These are phyloP conservation scores for Tetragonisca angustula DNA, from an alignment of 2,888 invertebrate genomes.

Conservation along the genomic window DNA sequence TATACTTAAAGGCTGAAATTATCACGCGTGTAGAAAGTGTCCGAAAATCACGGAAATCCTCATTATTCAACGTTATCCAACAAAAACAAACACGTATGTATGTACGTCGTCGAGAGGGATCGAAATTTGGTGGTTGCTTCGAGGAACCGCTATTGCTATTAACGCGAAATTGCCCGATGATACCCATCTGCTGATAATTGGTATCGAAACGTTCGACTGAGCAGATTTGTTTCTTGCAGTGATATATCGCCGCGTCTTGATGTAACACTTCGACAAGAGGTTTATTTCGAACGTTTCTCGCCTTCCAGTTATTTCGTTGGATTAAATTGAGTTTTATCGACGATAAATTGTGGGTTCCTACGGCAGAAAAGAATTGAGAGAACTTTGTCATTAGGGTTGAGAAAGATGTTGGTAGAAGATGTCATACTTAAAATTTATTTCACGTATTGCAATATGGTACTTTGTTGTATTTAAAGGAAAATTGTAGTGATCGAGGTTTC, in stretches of 20 bases:
- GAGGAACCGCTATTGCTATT: constrained; percentile 30
- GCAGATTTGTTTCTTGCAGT: neutral
- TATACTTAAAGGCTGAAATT: constrained; percentile 43
- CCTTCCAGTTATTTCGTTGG: neutral
- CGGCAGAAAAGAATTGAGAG: neutral
- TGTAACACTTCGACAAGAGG: neutral
- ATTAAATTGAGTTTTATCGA: neutral
- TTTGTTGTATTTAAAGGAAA: neutral
- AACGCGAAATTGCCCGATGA: constrained; percentile 16
- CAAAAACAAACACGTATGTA: constrained; percentile 38
- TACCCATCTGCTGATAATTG: neutral
- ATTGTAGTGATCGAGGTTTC: neutral
- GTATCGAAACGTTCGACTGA: neutral
- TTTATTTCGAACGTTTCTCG: neutral
- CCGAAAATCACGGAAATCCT: constrained; percentile 41
- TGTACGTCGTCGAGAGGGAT: neutral
- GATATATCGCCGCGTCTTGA: neutral
- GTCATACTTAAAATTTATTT: constrained; percentile 10
- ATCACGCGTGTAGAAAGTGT: constrained; percentile 60
- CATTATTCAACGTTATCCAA: neutral
- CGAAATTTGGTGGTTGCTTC: neutral
- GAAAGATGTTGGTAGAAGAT: constrained; percentile 13
- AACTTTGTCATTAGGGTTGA: constrained; percentile 8
- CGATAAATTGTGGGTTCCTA: constrained; percentile 42
- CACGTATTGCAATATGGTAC: neutral